Evolutionary conservation across 2,888 invertebrate genomes (phyloP).

Genomic region (Stictocephala bisonia): DNA sequence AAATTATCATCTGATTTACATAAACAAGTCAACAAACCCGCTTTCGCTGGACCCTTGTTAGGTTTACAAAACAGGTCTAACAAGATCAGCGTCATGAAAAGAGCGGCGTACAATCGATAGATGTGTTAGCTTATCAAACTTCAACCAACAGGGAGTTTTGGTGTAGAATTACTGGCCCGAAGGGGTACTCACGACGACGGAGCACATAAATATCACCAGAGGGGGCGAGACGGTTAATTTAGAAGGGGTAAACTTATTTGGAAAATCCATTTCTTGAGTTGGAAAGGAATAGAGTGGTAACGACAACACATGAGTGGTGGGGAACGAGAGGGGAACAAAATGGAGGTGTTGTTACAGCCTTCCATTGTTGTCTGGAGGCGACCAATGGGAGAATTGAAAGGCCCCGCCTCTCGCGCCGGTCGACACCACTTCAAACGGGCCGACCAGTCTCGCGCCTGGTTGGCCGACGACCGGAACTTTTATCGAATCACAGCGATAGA

Average conservation of each 20-base stretch:
- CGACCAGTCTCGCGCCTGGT: slow-evolving; percentile 44
- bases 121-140: too few relatives aligned
- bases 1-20: too few relatives aligned
- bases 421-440: slow-evolving; percentile 40
- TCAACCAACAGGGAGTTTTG: too few relatives aligned
- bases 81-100: too few relatives aligned
- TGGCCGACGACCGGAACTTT: slow-evolving; percentile 32
- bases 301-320: not conserved
- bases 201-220: slow-evolving; percentile 21
- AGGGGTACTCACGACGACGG: not conserved
- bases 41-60: too few relatives aligned
- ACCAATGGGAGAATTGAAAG: slow-evolving; percentile 34
- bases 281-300: slow-evolving; percentile 14
- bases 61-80: too few relatives aligned
- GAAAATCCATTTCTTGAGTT: slow-evolving; percentile 35
- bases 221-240: slow-evolving; percentile 31
- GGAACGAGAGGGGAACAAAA: slow-evolving; percentile 40
- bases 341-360: slow-evolving; percentile 33
- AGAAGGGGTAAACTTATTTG: slow-evolving; percentile 38
- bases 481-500: slow-evolving; percentile 45
- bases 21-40: too few relatives aligned
- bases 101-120: too few relatives aligned
- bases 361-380: slow-evolving; percentile 30
- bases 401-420: slow-evolving; percentile 11
- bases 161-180: not conserved